phyloP scores from a whole-genome alignment of 2,113 vertebrate species.

The Nestor notabilis region DNA sequence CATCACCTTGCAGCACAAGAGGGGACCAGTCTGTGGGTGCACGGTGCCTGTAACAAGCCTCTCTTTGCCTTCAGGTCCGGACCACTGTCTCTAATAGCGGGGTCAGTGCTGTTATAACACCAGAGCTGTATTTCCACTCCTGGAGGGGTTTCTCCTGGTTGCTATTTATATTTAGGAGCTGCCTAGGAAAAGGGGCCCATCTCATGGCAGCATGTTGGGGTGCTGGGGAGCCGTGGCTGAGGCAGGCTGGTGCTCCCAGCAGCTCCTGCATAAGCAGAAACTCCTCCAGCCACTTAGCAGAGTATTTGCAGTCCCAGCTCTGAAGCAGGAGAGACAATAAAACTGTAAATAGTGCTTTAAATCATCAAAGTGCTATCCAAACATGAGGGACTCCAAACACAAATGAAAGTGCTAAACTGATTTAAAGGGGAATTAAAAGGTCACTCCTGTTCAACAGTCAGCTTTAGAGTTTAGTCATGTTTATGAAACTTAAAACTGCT shows the following conservation, averaged over 20 bases:
- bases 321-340: constrained; percentile 35
- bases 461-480: constrained; percentile 58
- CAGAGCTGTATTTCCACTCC: neutral
- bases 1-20: neutral
- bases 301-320: neutral
- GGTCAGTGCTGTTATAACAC: neutral
- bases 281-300: constrained; percentile 7
- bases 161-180: neutral
- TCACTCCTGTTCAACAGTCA: constrained; percentile 19
- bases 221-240: fast-evolving
- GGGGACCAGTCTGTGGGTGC: fast-evolving
- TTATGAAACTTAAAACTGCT: constrained; percentile 60
- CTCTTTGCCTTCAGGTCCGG: neutral
- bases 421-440: constrained; percentile 63
- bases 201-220: fast-evolving
- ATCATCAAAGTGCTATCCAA: constrained; percentile 43
- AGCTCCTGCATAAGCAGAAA: neutral
- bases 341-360: constrained; percentile 50
- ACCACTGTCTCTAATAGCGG: neutral
- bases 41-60: neutral
- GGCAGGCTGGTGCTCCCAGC: neutral
- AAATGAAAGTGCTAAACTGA: constrained; percentile 59
- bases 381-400: constrained; percentile 40
- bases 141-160: neutral
- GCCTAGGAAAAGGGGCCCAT: neutral